Evolutionary conservation across 2,797 vertebrate genomes (phyloP), one percentile per base, ranked within the genome.

Genomic region (Bucorvus abyssinicus): DNA sequence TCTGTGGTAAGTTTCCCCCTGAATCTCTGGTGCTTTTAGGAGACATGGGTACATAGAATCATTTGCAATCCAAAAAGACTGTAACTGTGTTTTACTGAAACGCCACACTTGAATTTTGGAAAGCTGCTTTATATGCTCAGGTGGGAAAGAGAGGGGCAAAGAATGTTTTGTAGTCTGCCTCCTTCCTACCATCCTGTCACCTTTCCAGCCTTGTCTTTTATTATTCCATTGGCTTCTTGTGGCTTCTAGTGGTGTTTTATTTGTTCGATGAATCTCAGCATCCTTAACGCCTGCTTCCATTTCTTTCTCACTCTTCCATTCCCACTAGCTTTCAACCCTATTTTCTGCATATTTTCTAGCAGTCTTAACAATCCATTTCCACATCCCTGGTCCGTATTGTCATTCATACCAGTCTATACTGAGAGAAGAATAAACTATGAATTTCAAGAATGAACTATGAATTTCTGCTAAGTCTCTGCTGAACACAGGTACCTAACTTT

Each of bases 11-110:
- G 24, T 27, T 81, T 24, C 8, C 55, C 17, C 24, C 14, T 64
- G 23, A 74, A 74, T 78, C 38, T 84, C 32, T 67, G n/a, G 14
- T 42, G 29, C 14, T 76, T 88, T 84, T 67, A 79, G 50, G 22
- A 68, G 44, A 30, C 17, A n/a, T 0, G 1, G 18, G 7, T 76
- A 22, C 24, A 40, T 0, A 1, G 42, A 70, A 60, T 34, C 3
- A 45, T n/a, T 70, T 60, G 22, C 10, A 19, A 56, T 40, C 26
- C 16, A 40, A 52, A 55, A 80, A 65, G 15, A 4, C 47, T 44
- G 18, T 34, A 77, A 9, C 44, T 34, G 26, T 29, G 20, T 38
- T 13, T 65, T 30, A 47, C 38, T 73, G 26, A 81, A 67, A 56
- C n/a, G 16, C n/a, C 61, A 29, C 36, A 61, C n/a, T 36, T 68